Evolutionary conservation across 2,797 vertebrate species (phyloP).

Genomic region (Octomys mimax): DNA sequence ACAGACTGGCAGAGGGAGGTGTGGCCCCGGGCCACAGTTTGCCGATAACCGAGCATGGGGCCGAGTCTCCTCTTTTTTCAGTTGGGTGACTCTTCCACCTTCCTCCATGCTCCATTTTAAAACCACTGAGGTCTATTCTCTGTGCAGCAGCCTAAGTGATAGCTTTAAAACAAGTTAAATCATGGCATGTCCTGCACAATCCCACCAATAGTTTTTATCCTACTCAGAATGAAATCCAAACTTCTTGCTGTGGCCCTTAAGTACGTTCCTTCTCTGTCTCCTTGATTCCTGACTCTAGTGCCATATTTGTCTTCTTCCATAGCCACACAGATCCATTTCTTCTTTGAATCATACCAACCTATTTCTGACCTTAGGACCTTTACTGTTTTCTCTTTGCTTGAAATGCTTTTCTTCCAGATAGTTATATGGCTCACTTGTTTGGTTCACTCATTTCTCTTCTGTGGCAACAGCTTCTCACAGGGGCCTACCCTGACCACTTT

Average conservation of each 20-base stretch:
- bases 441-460: background rate
- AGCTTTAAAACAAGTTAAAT: background rate
- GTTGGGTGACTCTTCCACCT: background rate
- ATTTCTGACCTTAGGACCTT: slow-evolving; percentile 45
- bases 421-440: background rate
- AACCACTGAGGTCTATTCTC: background rate
- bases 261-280: background rate
- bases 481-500: background rate
- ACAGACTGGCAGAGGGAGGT: background rate
- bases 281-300: background rate
- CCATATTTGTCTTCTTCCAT: background rate
- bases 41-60: background rate
- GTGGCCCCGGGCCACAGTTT: background rate
- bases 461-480: background rate
- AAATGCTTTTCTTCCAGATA: background rate
- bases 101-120: background rate
- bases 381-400: background rate
- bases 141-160: background rate
- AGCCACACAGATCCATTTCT: background rate
- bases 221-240: background rate
- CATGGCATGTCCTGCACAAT: background rate
- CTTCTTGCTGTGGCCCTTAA: background rate
- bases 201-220: background rate
- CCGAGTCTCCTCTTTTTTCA: background rate
- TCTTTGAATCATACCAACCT: background rate